phyloP scores from a whole-genome alignment of 1,140 invertebrate species.

The Heliconius congener region DNA sequence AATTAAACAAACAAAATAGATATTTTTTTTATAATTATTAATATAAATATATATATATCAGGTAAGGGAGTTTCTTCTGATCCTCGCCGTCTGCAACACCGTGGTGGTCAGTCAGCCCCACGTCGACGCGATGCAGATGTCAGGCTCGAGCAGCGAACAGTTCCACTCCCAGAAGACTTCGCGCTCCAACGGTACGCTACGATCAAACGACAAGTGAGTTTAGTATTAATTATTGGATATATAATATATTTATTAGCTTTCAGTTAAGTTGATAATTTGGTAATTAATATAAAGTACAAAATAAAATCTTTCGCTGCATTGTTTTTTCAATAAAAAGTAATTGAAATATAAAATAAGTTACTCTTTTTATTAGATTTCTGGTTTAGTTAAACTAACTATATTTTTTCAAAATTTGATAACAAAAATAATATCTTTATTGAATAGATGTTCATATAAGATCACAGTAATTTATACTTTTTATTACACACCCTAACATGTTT shows the following conservation, averaged over 20 bases:
- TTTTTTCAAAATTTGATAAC: no score
- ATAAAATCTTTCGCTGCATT: no score
- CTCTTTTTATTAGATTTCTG: no score
- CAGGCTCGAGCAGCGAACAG: conserved; percentile 83
- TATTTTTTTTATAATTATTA: no score
- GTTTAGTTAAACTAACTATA: no score
- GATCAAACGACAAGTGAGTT: conserved; percentile 72
- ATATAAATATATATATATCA: conserved; percentile 30
- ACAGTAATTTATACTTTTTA: no score
- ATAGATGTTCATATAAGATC: no score
- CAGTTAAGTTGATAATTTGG: no score
- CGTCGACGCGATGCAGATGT: conserved; percentile 93
- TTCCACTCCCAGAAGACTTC: conserved; percentile 52
- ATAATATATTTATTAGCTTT: not conserved
- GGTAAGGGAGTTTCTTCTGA: conserved; percentile 95
- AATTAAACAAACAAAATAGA: no score
- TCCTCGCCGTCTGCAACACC: conserved; percentile 97
- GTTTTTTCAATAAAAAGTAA: no score
- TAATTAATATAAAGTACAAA: not conserved
- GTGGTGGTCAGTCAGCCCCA: conserved; percentile 96
- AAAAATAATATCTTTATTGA: conserved; percentile 13
- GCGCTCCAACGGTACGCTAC: conserved; percentile 62
- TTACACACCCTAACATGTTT: not conserved
- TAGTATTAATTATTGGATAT: not conserved
- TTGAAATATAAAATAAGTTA: no score